Conservation (phyloP, 2,888 invertebrate genomes). For the Cryptus viduatorius region DNA sequence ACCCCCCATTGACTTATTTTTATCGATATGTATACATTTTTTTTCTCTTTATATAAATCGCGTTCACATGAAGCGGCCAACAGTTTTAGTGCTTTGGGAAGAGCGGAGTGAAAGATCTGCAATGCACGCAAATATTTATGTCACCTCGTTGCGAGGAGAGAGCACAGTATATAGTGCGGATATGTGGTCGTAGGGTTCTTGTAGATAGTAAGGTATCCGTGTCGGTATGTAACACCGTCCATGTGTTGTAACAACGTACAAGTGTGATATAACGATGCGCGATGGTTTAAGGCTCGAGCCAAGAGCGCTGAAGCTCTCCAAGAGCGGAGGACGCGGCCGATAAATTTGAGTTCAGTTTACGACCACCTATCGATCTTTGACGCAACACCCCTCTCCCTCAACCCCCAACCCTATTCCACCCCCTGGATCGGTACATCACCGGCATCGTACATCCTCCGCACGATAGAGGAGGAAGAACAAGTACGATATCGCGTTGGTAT, state of each 20-base stretch:
- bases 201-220: neutral
- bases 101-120: constrained; percentile 22
- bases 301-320: constrained; percentile 22
- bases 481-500: constrained; percentile 29
- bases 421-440: neutral
- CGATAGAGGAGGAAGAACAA: constrained; percentile 11
- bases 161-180: neutral
- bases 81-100: neutral
- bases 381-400: neutral
- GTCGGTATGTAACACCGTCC: neutral
- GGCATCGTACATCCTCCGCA: constrained; percentile 26
- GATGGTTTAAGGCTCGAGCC: constrained; percentile 7
- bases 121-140: constrained; percentile 29
- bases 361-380: constrained; percentile 66
- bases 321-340: constrained; percentile 64
- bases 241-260: neutral
- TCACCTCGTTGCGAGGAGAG: neutral
- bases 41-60: too few species aligned
- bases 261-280: neutral
- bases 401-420: neutral
- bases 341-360: constrained; percentile 69
- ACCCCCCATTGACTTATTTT: too few species aligned
- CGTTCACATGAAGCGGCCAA: too few species aligned
- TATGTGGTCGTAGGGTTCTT: neutral
- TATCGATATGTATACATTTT: too few species aligned